A percentile compares a stretch with the other conserved stretches of the same genome.
Conservation (phyloP, 2,888 invertebrate species). For the Deladenus siricidicola region DNA sequence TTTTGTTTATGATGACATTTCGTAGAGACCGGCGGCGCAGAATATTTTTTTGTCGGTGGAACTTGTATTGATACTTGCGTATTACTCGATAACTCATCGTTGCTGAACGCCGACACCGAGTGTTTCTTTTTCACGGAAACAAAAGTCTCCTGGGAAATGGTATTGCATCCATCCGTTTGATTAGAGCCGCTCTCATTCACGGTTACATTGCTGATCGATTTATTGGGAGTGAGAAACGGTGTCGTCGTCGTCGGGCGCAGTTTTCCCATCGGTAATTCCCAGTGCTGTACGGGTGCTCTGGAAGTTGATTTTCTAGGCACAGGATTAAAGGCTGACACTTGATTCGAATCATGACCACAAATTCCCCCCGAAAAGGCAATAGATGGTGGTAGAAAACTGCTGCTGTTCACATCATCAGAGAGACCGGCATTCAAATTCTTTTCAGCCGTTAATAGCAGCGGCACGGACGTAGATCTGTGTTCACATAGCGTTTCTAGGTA, state of each 20-base stretch:
- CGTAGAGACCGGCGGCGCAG: conserved; percentile 7
- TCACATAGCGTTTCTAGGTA: conserved; percentile 2
- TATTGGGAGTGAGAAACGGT: neutral
- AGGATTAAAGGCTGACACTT: neutral
- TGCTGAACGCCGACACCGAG: conserved; percentile 9
- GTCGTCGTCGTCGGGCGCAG: neutral
- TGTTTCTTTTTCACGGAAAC: neutral
- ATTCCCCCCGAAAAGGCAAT: neutral
- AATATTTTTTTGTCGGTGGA: conserved; percentile 10
- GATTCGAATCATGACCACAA: no score
- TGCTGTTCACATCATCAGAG: neutral
- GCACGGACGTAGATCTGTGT: conserved; percentile 16
- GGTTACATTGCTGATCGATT: neutral
- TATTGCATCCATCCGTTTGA: neutral
- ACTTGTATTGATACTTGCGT: neutral
- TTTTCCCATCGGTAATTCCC: neutral
- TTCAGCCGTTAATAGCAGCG: conserved; percentile 11
- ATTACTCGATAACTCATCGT: conserved; percentile 8
- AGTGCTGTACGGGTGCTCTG: neutral
- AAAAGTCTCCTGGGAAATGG: neutral
- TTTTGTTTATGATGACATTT: neutral
- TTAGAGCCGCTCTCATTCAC: neutral
- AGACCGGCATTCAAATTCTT: neutral
- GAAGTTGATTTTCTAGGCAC: neutral
- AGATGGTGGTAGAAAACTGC: neutral